Conservation (phyloP, 1,140 invertebrate species). For the Anoplolepis gracilipes region DNA sequence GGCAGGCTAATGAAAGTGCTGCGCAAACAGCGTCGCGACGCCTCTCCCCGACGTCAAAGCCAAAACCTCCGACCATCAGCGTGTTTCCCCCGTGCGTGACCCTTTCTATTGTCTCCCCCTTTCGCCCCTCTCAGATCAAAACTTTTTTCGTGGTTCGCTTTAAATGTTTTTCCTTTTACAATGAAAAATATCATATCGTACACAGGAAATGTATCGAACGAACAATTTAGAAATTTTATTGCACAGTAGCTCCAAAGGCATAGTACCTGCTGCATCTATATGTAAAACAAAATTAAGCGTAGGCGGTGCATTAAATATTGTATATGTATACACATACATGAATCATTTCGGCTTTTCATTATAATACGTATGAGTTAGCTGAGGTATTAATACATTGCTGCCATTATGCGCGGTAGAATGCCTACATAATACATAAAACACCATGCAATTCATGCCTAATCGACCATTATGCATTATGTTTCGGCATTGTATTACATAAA, state of each 20-base stretch:
- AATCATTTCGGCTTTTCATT: slow-evolving; percentile 53
- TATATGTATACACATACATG: not conserved
- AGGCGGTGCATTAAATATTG: slow-evolving; percentile 30
- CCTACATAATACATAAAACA: slow-evolving; percentile 58
- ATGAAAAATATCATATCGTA: not conserved
- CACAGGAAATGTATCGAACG: not conserved
- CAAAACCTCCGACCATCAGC: slow-evolving; percentile 72
- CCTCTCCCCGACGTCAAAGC: slow-evolving; percentile 82
- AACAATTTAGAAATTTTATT: slow-evolving; percentile 20
- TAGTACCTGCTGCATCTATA: not conserved
- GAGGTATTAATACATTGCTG: slow-evolving; percentile 55
- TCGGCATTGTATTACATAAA: slow-evolving; percentile 21
- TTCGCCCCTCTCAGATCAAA: slow-evolving; percentile 21
- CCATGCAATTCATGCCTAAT: slow-evolving; percentile 55
- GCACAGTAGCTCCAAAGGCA: not conserved
- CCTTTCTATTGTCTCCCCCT: slow-evolving; percentile 32
- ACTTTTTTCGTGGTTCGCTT: slow-evolving; percentile 26
- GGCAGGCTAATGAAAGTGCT: slow-evolving; percentile 85
- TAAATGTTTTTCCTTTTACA: not conserved
- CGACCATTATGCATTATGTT: slow-evolving; percentile 26
- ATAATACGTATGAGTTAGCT: slow-evolving; percentile 36
- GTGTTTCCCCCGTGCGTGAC: slow-evolving; percentile 16
- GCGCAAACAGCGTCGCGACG: slow-evolving; percentile 84
- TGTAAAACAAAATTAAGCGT: slow-evolving; percentile 44
- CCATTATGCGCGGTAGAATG: slow-evolving; percentile 54